These are phyloP conservation scores for Ferrisia virgata DNA, from an alignment of 2,888 invertebrate species.

Conservation along the genomic window DNA sequence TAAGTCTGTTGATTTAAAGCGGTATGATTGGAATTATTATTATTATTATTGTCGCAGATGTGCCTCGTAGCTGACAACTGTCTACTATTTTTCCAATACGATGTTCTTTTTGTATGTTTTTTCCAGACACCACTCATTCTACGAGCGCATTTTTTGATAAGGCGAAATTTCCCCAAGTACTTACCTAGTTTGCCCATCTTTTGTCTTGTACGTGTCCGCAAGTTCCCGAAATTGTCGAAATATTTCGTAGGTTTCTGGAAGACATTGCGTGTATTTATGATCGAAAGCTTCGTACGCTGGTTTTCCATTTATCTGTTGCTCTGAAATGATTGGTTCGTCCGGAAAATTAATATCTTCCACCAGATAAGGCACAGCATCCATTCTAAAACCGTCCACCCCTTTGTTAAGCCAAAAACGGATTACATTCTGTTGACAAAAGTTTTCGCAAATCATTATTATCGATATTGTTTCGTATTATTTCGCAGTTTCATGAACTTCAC, in stretches of 20 bases:
- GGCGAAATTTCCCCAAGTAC: too few species aligned
- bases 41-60: too few species aligned
- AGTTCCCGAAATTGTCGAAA: conserved; percentile 59
- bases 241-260: conserved; percentile 59
- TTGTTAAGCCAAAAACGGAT: conserved; percentile 70
- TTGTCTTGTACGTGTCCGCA: conserved; percentile 56
- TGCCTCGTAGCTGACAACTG: too few species aligned
- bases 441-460: not conserved
- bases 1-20: conserved; percentile 54
- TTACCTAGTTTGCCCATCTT: conserved; percentile 56
- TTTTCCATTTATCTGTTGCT: conserved; percentile 53
- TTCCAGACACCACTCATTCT: too few species aligned
- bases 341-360: conserved; percentile 52
- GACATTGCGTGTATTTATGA: conserved; percentile 64
- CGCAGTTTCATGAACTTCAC: too few species aligned
- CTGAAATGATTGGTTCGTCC: conserved; percentile 58
- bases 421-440: conserved; percentile 55
- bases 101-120: too few species aligned
- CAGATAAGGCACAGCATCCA: conserved; percentile 56
- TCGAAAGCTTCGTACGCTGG: conserved; percentile 60
- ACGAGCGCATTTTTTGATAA: too few species aligned
- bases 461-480: too few species aligned
- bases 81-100: too few species aligned
- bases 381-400: conserved; percentile 73
- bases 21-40: not conserved